Base-by-base conservation (phyloP, 2,888 invertebrate genomes). In the Crematogaster levior region DNA sequence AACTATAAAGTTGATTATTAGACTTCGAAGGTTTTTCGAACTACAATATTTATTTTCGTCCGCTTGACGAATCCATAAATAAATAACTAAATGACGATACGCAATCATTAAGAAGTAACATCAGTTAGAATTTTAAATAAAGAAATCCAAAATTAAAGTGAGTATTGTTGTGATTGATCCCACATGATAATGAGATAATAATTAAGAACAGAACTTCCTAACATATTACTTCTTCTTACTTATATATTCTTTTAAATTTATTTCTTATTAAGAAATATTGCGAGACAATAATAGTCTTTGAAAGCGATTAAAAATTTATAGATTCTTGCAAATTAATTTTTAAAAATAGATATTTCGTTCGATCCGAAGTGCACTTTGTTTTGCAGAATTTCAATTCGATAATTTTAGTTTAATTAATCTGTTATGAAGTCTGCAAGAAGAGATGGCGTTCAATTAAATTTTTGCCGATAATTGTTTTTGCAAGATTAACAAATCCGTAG, bases 41-140 rank as follows among this genome's bases (percentile, higher is more conserved):
- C 46, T 12, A 70, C 34, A n/a, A n/a, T n/a, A n/a, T n/a, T 72
- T 79, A 79, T 79, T 58, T 72, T 48, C 24, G 58, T 37, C 21
- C 34, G 30, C 24, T 40, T 56, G 43, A 30, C 34, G 24, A 58
- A 48, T 70, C 3, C 27, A 6, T 34, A n/a, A 34, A 24, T 75
- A 65, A 65, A 40, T 53, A 75, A 65, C 65, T 40, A 15, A 75
- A 37, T 40, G 5, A 6, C 37, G 27, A 75, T 65, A 53, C n/a
- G 15, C 27, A 40, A 51, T 27, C 21, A n/a, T 58, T 63, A 75
- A 21, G 6, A 51, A 12, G 24, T 27, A 27, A 51, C 7, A 34
- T 63, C 12, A 63, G n/a, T 15, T 53, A 37, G 7, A 65, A 12
- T 75, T 75, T 75, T 18, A 24, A 75, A 63, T 63, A 2, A 27